A percentile compares a stretch with the other conserved stretches of the same genome.
phyloP scores from a whole-genome alignment of 2,113 vertebrate species.

The Burhinus oedicnemus region DNA sequence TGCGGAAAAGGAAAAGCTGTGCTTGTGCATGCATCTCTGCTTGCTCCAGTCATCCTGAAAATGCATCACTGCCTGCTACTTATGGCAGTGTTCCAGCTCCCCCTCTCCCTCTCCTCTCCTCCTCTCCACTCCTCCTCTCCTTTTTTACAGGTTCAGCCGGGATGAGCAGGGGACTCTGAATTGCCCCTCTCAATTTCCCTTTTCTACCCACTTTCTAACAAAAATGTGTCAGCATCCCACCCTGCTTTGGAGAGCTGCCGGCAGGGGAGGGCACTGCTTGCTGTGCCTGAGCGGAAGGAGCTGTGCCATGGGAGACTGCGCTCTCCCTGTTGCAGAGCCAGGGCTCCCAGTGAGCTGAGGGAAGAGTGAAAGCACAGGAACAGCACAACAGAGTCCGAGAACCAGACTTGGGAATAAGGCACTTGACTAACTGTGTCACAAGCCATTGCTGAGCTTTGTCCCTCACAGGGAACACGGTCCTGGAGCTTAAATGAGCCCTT shows the following conservation, averaged over 20 bases:
- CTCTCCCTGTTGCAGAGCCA: neutral
- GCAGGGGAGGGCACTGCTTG: neutral
- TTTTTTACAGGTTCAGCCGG: neutral
- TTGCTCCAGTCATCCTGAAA: slow-evolving; percentile 5
- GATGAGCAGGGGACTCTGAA: neutral
- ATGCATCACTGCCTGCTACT: neutral
- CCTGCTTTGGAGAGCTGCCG: neutral
- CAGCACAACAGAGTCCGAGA: neutral
- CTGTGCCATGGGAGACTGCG: neutral
- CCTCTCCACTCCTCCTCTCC: too few relatives aligned
- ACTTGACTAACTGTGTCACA: neutral
- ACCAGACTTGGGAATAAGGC: neutral
- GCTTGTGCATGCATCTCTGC: neutral
- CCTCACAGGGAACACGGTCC: neutral
- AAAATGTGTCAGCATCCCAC: neutral
- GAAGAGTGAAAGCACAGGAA: neutral
- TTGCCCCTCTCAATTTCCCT: neutral
- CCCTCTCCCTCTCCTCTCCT: neutral
- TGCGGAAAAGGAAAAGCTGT: neutral
- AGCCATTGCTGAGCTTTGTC: neutral
- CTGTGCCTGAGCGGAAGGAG: neutral
- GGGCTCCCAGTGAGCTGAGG: neutral
- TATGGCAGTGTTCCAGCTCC: neutral
- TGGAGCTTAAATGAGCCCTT: neutral
- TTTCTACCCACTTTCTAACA: neutral